Base-by-base conservation (phyloP, 2,797 vertebrate species). In the Sebastes kiyomatsui region DNA sequence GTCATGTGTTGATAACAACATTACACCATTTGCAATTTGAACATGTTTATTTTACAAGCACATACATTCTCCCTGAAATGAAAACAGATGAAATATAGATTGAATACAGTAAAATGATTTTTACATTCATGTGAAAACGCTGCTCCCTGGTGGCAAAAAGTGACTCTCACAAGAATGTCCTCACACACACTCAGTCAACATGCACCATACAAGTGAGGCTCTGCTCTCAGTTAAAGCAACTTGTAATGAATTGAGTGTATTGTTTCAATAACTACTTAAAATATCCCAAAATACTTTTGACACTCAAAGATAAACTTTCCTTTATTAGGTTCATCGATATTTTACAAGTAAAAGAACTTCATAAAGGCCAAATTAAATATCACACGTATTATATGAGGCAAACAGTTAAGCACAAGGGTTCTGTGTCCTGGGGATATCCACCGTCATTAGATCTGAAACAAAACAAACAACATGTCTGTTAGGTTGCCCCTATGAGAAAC, bases 321-420 rank as follows among this genome's bases (percentile, higher is more conserved):
- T 96, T 96, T 96, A 96, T 95, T 95, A 94, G 67, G 90, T 94
- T 90, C 92, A 92, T 94, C 79, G 90, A 92, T 95, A 96, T 95
- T 94, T 95, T 95, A 96, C 95, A 96, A 93, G 91, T 91, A 94
- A 94, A 89, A 94, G 89, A 96, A 96, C 94, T 78, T 88, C 94
- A 95, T 94, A 95, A 96, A 95, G 93, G 94, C 78, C 81, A 92
- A 94, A 94, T 95, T 95, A 96, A 96, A 94, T 96, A 96, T 82
- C 87, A 89, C 91, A 94, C 58, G 56, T 76, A 79, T 85, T 85
- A 84, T 75, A 90, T 75, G 79, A 92, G 88, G 91, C 90, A 94
- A 91, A 93, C 88, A 90, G 91, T 90, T 82, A 94, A 88, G 92
- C 86, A 94, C 79, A 92, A 86, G 80, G 81, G 78, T 79, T 86